A percentile compares a stretch with the other conserved stretches of the same genome.
These are phyloP conservation scores for Anhinga rufa DNA, from an alignment of 2,113 vertebrate genomes.

Conservation along the genomic window DNA sequence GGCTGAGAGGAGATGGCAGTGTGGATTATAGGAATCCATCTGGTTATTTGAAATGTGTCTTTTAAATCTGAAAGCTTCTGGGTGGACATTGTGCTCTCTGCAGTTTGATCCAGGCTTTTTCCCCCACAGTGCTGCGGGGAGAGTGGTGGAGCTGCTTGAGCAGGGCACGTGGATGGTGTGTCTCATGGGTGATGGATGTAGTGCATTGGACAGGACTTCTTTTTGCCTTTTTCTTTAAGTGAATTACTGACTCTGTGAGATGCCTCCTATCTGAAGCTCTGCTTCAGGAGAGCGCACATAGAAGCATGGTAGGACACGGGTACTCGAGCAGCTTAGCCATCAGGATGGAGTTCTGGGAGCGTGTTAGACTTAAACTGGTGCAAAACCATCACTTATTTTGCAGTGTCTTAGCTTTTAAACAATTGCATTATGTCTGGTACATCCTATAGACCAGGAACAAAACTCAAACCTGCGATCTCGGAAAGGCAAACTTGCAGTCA, in stretches of 20 bases:
- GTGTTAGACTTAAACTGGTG: background rate
- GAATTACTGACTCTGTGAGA: background rate
- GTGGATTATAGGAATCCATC: background rate
- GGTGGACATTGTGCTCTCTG: background rate
- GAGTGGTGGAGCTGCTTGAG: background rate
- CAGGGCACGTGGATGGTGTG: background rate
- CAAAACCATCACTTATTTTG: background rate
- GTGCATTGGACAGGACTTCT: accelerated
- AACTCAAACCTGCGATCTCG: background rate
- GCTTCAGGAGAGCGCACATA: background rate
- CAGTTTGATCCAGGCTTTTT: background rate
- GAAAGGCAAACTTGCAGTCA: background rate
- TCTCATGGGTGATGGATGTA: too few species aligned
- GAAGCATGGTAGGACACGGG: accelerated
- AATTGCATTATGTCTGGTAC: background rate
- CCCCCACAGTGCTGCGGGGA: accelerated
- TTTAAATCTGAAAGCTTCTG: background rate
- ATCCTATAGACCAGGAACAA: background rate
- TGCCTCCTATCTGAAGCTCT: background rate
- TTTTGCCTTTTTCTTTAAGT: background rate
- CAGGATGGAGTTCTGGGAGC: background rate
- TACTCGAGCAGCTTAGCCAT: background rate
- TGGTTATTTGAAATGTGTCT: background rate
- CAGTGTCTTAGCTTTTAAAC: background rate
- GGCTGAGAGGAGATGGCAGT: background rate